Base-by-base conservation (phyloP, 2,888 invertebrate genomes). In the Melipona bicolor region DNA sequence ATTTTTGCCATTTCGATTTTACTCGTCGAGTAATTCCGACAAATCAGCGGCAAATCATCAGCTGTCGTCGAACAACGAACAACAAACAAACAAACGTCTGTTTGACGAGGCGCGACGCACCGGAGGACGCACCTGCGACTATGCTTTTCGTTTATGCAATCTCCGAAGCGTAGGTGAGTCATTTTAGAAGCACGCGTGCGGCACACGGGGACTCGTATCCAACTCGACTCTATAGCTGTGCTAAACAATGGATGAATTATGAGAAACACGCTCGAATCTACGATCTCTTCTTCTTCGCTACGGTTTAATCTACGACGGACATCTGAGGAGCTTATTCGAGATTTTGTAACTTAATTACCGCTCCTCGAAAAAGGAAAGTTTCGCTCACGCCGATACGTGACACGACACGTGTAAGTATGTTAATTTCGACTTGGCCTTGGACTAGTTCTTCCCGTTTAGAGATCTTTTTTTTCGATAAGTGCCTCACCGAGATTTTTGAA, bases 131-230 rank as follows among this genome's bases (percentile, higher is more conserved):
- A 87, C 87, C 87, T 87, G 87, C 78, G 61, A 67, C 71, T 81
- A 43, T 68, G 24, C 68, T 75, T 64, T 50, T 21, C 64, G 59
- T 67, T 78, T 67, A 64, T 52, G 70, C 73, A 74, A 79, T 76
- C 64, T 67, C 73, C 62, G 50, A 21, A 56, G 71, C 50, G 69
- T 85, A 36, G 82, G 88, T 91, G 89, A 91, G 90, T 92, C 90
- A 91, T 90, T 90, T 89, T 43, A 88, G 79, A 85, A 90, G 84
- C 74, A 83, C 78, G 76, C 61, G 17, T 19, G 65, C 43, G 56
- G 49, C 27, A 54, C 43, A 24, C 54, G 6, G 17, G 21, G 52
- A 27, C 59, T 61, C 61, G 32, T 32, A 19, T 68, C 43, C 36
- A 24, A 24, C 19, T n/a, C 24, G 52, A 32, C 32, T 32, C 4